Evolutionary conservation across 2,113 vertebrate genomes (phyloP), one percentile per base, ranked within the genome.

Genomic region (Excalfactoria chinensis): DNA sequence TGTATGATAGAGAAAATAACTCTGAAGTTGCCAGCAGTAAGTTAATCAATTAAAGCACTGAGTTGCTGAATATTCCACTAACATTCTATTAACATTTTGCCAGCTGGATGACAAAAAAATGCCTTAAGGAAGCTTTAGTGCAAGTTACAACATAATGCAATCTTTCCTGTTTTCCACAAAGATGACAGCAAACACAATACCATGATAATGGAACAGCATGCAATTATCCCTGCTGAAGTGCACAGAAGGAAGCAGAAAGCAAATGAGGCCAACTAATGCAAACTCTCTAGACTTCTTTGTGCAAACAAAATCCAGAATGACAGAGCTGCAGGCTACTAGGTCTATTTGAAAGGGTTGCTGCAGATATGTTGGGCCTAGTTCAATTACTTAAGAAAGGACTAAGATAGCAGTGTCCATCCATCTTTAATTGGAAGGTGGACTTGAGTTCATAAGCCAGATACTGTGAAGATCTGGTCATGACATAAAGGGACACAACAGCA

Each of bases 261-360:
- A 96, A 96, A 96, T 58, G 72, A 96, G 94, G 94, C 62, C 91
- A 95, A 59, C 71, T 73, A 81, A 86, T 51, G 63, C 73, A 93
- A 72, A 80, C 84, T 79, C 77, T 87, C 87, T 40, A 63, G 79
- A 94, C 72, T 85, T 75, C 87, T 70, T 77, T 81, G 91, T 94
- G 88, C 86, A 95, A 90, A 93, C 75, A 85, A 95, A 96, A 97
- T 87, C 58, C 68, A 95, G 91, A 96, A 87, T 81, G 93, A 96
- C 96, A 97, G 88, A 93, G 86, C 95, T 95, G 83, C 88, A 95
- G 94, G 96, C 92, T 86, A 69, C 16, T 40, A 85, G 84, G 78
- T 94, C 84, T 89, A 25, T 81, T 92, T 89, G 69, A 58, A 93
- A 89, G 68, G 64, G 81, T 83, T 87, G 37, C 87, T 87, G 69